A percentile compares a stretch with the other conserved stretches of the same genome.
Evolutionary conservation across 2,113 vertebrate genomes (phyloP).

Genomic region (Uria lomvia): DNA sequence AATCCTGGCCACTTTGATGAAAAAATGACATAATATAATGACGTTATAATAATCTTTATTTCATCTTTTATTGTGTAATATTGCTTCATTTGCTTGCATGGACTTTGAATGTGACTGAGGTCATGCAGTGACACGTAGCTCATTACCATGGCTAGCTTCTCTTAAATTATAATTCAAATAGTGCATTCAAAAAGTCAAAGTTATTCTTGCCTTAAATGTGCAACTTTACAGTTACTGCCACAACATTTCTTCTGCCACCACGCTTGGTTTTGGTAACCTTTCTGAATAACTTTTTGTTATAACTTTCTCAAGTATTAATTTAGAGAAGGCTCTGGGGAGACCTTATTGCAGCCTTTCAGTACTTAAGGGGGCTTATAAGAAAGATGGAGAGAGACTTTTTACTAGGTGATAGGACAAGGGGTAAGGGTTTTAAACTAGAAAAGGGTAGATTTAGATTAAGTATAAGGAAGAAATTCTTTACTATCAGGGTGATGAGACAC

Average conservation of each 20-base stretch:
- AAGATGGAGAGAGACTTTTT: neutral
- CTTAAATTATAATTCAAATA: neutral
- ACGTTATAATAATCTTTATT: neutral
- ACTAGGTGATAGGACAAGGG: neutral
- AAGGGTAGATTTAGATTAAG: neutral
- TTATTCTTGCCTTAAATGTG: neutral
- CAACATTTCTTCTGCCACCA: neutral
- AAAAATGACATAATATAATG: neutral
- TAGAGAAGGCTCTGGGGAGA: neutral
- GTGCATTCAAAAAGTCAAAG: neutral
- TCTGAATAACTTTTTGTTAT: neutral
- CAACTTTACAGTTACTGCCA: neutral
- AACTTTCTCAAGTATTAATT: neutral
- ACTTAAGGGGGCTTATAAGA: neutral
- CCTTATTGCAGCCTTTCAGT: neutral
- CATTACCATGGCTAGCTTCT: neutral
- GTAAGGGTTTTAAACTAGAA: neutral
- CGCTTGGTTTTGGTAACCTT: neutral
- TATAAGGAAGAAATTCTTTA: neutral
- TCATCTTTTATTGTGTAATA: neutral
- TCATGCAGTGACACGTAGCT: neutral
- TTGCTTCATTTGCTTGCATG: conserved; percentile 16
- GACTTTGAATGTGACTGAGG: neutral
- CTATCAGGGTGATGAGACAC: neutral
- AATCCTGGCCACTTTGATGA: neutral